These are phyloP conservation scores for Serinus canaria DNA, from an alignment of 2,113 vertebrate genomes.

Conservation along the genomic window DNA sequence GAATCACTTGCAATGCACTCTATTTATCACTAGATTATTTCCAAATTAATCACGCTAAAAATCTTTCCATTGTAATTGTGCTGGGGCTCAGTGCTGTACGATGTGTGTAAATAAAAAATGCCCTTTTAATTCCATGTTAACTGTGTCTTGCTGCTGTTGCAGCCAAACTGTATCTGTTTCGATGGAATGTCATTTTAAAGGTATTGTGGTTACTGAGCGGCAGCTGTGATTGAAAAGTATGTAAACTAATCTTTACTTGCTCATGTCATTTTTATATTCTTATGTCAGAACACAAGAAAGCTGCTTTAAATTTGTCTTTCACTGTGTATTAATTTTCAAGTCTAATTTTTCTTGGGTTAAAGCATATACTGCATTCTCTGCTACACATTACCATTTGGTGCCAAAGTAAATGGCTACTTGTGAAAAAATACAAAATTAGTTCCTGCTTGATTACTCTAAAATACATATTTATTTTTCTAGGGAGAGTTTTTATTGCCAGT, in stretches of 20 bases:
- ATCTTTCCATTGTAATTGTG: slow-evolving; percentile 58
- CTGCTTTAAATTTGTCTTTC: slow-evolving; percentile 83
- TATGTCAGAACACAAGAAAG: slow-evolving; percentile 79
- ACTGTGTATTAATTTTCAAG: slow-evolving; percentile 80
- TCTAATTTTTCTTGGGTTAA: slow-evolving; percentile 63
- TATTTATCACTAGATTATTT: slow-evolving; percentile 66
- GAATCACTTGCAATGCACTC: slow-evolving; percentile 47
- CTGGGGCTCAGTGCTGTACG: background rate
- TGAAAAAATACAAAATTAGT: slow-evolving; percentile 63
- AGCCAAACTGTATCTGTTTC: slow-evolving; percentile 67
- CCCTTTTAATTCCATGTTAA: slow-evolving; percentile 62
- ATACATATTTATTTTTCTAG: slow-evolving; percentile 61
- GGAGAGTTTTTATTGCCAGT: slow-evolving; percentile 53
- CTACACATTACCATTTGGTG: slow-evolving; percentile 47
- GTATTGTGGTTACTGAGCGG: slow-evolving; percentile 79
- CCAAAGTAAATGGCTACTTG: slow-evolving; percentile 72
- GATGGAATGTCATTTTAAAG: slow-evolving; percentile 77
- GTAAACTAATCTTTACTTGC: slow-evolving; percentile 83
- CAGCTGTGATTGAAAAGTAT: slow-evolving; percentile 84
- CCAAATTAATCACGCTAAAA: slow-evolving; percentile 59
- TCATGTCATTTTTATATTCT: slow-evolving; percentile 82
- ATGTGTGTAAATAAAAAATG: slow-evolving; percentile 59
- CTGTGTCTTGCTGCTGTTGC: slow-evolving; percentile 25
- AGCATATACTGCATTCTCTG: slow-evolving; percentile 59
- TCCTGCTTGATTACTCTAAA: slow-evolving; percentile 65